Evolutionary conservation across 2,797 vertebrate genomes (phyloP), one percentile per base, ranked within the genome.

Genomic region (Sebastes steindachneri): DNA sequence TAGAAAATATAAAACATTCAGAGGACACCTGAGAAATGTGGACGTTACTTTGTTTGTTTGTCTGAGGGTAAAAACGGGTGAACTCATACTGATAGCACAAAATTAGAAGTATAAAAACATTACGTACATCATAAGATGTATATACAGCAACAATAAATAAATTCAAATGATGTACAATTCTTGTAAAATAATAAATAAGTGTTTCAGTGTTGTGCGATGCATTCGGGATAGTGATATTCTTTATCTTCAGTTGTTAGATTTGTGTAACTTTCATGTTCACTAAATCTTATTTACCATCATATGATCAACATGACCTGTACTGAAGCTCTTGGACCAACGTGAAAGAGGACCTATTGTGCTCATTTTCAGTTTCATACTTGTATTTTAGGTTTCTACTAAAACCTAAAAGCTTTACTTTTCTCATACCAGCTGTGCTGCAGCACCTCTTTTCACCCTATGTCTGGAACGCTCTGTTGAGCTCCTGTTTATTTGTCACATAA

Each of bases 11-110:
- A 85, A 92, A 90, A 95, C 92, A 92, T 93, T 94, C 88, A 90
- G 82, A 93, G 81, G 89, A 95, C 92, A 95, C 94, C 94, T 95
- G 95, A 95, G 92, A 94, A 93, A 94, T 93, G 92, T 87, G 90
- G 84, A 90, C 58, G 7, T 74, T 77, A 87, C 65, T 73, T 53
- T 85, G 82, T 74, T 53, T 85, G 82, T 74, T 72, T 79, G 78
- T 84, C 77, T 75, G 83, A 73, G 73, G 80, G 70, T 85, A 86
- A 80, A 73, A 71, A 81, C 35, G 73, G 65, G 84, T 80, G 76
- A 86, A 89, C 62, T 82, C 63, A 66, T 75, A 81, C 69, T 67
- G 77, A 81, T 19, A 79, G 71, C 86, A 83, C 70, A 73, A 78
- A 88, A 85, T 83, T 77, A 88, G 86, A 54, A 54, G 68, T 77